Evolutionary conservation across 2,113 vertebrate species (phyloP), one percentile per base, ranked within the genome.

Genomic region (Sinosuthora webbiana): DNA sequence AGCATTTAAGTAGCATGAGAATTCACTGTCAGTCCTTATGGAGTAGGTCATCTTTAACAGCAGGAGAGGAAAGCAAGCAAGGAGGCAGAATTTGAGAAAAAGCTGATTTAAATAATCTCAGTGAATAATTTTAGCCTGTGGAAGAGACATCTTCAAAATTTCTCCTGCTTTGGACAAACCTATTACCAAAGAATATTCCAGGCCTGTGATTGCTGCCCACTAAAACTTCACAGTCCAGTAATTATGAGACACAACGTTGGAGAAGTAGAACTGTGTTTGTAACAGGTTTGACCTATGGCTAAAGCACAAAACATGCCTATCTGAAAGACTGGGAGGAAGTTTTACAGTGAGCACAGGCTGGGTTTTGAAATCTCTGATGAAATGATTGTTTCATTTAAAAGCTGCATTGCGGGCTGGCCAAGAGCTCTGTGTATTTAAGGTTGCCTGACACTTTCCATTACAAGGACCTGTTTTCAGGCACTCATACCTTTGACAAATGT

Each of bases 391-490:
- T 82, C 15, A n/a, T 84, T 89, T 64, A 47, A 81, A 75, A 89
- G 39, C 69, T 84, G 47, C 71, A 31, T 2, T 89, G 80, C 4
- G 0, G 90, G 64, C 86, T 94, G 86, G 28, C 49, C 39, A 25
- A 71, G 50, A 82, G 69, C 41, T 83, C 77, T 89, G 60, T 59
- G 86, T 87, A 64, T 94, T 87, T 90, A 89, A 77, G 65, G 87
- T n/a, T 94, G 50, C 44, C 44, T 96, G 93, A 89, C 93, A 93
- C 56, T 89, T 89, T 24, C 73, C 31, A 84, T 89, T 92, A 94
- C 60, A 71, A 78, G 80, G 57, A 35, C 56, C 23, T 68, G 56
- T 83, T 93, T 87, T 39, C 73, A 94, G 77, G 37, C 31, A 49
- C 42, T 84, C 44, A 23, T 75, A 56, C 41, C 35, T 84, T 63